A percentile compares a stretch with the other conserved stretches of the same genome.
Evolutionary conservation across 2,797 vertebrate genomes (phyloP).

Genomic region (Melanotaenia nigrans): DNA sequence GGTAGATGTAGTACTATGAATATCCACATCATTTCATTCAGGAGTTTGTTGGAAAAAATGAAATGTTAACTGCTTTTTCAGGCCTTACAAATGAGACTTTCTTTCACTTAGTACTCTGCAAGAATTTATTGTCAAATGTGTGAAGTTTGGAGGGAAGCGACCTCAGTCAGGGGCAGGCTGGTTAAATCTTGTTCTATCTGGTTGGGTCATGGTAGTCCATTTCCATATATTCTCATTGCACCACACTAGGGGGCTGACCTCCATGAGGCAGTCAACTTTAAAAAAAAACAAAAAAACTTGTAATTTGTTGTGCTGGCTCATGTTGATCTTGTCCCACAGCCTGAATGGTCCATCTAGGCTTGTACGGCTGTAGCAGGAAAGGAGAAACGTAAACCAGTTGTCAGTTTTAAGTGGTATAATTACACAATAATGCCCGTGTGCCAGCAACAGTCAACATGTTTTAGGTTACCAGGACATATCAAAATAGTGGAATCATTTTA

Average conservation of each 20-base stretch:
- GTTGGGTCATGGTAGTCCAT: conserved; percentile 67
- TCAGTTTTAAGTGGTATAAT: conserved; percentile 7
- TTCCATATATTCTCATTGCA: conserved; percentile 81
- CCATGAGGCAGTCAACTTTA: conserved; percentile 45
- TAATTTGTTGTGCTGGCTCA: conserved; percentile 36
- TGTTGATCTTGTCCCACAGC: conserved; percentile 5
- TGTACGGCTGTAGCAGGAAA: not conserved
- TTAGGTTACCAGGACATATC: not conserved
- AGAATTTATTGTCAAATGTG: conserved; percentile 73
- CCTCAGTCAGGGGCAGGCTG: conserved; percentile 73
- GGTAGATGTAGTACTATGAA: conserved; percentile 14
- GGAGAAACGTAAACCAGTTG: conserved; percentile 17
- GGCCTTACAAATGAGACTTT: conserved; percentile 36
- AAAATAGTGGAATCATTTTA: not conserved
- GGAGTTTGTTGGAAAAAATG: not conserved
- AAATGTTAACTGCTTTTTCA: conserved; percentile 12
- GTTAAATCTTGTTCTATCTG: conserved; percentile 82
- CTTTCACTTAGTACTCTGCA: conserved; percentile 27
- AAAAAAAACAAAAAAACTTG: not conserved
- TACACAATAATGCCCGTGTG: not conserved
- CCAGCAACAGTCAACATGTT: not conserved
- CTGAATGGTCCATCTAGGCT: not conserved
- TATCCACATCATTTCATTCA: conserved; percentile 10
- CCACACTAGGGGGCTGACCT: conserved; percentile 66
- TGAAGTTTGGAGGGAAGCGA: conserved; percentile 71